Evolutionary conservation across 2,113 vertebrate genomes (phyloP).

Genomic region (Numida meleagris): DNA sequence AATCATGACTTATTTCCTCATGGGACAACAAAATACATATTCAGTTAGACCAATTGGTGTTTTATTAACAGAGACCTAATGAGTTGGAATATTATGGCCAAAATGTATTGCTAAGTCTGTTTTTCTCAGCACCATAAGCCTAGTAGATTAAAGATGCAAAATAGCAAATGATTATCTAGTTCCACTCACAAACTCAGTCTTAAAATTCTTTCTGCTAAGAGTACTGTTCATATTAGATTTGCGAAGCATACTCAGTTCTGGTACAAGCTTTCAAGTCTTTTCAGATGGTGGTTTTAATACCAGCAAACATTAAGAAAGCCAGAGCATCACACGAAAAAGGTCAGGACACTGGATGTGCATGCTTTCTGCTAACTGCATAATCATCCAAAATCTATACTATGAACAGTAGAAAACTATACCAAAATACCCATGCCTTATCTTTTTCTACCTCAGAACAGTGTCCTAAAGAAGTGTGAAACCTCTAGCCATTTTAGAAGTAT

Average conservation of each 20-base stretch:
- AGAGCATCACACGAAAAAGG: neutral
- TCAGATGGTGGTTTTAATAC: neutral
- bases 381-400: neutral
- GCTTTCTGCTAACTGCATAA: neutral
- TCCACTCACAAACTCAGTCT: neutral
- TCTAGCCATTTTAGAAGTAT: neutral
- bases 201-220: neutral
- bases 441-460: neutral
- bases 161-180: neutral
- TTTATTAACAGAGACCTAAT: neutral
- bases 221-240: neutral
- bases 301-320: neutral
- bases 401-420: neutral
- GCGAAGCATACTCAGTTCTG: neutral
- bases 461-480: accelerated
- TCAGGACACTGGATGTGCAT: neutral
- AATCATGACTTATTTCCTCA: neutral
- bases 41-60: neutral
- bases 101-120: neutral
- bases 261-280: neutral
- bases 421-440: neutral
- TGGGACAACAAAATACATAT: neutral
- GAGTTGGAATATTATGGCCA: neutral
- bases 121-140: accelerated
- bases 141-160: neutral